Base-by-base conservation (phyloP, 2,113 vertebrate species). In the Tyto alba region DNA sequence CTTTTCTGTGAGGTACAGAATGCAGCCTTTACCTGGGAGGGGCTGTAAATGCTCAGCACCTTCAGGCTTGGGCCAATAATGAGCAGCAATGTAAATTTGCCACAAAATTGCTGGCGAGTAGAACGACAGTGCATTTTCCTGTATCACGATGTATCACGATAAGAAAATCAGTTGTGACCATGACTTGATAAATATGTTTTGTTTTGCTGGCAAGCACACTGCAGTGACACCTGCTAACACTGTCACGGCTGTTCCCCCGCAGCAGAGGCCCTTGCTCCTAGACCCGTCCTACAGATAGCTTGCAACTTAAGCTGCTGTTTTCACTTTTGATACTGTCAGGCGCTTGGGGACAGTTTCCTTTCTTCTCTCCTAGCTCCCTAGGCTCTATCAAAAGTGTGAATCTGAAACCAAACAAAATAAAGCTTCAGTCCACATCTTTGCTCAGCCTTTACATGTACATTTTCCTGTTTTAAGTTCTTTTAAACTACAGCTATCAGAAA, bases 401-500 rank as follows among this genome's bases (percentile, higher is more conserved):
- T 85, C 79, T 96, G 78, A 96, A 97, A 76, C 87, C 81, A 95
- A 97, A 95, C 85, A 95, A 91, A 96, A 78, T 68, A 93, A 94
- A 94, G 72, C 95, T 95, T 95, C 94, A 96, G 95, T 89, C 95
- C 91, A 73, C 91, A 78, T 95, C 85, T 94, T 96, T 96, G 90
- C 89, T 90, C 79, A 89, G 87, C 92, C 76, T 94, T 92, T 90
- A 93, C 89, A 59, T 94, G 94, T 93, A 29, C 62, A 3, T 86
- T 96, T 90, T 69, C 68, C 59, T 96, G 92, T 78, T 96, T 69
- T 88, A 91, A 95, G 90, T 92, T 96, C 89, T 96, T 96, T 96
- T 92, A 91, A 96, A 95, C 90, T 96, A 82, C 90, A 95, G 64
- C 91, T 97, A 97, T 94, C 96, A 97, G 95, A 97, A 93, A 67